A percentile compares a stretch with the other conserved stretches of the same genome.
Evolutionary conservation across 2,888 invertebrate genomes (phyloP).

Genomic region (Augiades crinisus): DNA sequence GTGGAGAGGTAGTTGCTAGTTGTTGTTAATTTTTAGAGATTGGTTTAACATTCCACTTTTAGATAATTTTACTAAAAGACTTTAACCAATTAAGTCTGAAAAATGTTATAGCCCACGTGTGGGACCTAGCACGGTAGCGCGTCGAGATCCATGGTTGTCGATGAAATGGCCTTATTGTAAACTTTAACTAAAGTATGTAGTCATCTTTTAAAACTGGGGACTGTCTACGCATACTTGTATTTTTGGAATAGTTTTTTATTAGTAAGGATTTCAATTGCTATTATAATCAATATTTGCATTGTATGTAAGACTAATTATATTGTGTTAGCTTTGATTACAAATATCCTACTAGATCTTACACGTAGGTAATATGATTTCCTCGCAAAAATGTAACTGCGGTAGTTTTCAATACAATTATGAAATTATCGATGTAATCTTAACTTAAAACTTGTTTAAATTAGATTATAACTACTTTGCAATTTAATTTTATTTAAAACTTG

Average conservation of each 20-base stretch:
- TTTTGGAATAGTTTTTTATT: constrained; percentile 22
- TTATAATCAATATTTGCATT: constrained; percentile 1
- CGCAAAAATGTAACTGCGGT: background rate
- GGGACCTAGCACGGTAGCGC: constrained; percentile 7
- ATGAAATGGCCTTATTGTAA: constrained; percentile 20
- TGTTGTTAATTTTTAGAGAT: constrained; percentile 44
- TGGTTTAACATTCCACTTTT: constrained; percentile 48
- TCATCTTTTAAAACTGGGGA: constrained; percentile 1
- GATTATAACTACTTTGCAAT: too few species aligned
- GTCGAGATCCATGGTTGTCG: constrained; percentile 10
- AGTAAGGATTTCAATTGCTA: constrained; percentile 15
- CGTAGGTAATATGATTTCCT: background rate
- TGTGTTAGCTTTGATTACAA: constrained; percentile 8
- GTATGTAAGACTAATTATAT: background rate
- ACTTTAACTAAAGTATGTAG: constrained; percentile 1
- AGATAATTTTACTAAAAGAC: constrained; percentile 37
- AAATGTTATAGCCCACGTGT: constrained; percentile 31
- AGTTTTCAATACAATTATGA: constrained; percentile 1
- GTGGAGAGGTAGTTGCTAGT: constrained; percentile 21
- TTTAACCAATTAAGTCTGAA: constrained; percentile 37
- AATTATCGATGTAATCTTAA: too few species aligned
- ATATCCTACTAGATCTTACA: background rate
- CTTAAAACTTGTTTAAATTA: background rate
- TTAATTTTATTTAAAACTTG: too few species aligned
- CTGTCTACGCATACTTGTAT: constrained; percentile 19